Conservation (phyloP, 1,140 invertebrate species). For the Phortica variegata region DNA sequence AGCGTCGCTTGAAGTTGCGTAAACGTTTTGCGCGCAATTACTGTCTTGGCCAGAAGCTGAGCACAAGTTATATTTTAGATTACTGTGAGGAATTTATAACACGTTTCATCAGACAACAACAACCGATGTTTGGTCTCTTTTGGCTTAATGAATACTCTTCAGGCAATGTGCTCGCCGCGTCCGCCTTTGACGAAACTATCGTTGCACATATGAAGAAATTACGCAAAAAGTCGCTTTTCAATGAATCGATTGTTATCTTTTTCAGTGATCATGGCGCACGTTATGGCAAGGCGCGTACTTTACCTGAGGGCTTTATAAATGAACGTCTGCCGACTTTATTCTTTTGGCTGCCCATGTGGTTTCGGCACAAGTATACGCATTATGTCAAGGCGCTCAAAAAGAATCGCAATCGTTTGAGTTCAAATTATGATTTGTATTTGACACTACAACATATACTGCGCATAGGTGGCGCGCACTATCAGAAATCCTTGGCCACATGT, state of each 20-base stretch:
- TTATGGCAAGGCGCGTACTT: conserved; percentile 70
- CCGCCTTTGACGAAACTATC: conserved; percentile 64
- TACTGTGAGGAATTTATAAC: conserved; percentile 60
- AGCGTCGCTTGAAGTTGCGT: conserved; percentile 55
- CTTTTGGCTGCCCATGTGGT: conserved; percentile 72
- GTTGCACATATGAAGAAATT: conserved; percentile 62
- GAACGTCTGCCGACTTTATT: conserved; percentile 82
- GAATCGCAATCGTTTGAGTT: conserved; percentile 72
- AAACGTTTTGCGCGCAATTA: conserved; percentile 29
- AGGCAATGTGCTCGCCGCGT: conserved; percentile 67
- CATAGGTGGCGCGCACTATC: neutral
- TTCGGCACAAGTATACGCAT: conserved; percentile 63
- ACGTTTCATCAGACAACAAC: conserved; percentile 20
- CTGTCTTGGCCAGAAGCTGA: conserved; percentile 61
- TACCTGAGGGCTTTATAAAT: conserved; percentile 74
- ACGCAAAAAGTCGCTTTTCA: conserved; percentile 60
- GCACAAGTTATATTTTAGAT: conserved; percentile 60
- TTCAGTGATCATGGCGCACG: conserved; percentile 89
- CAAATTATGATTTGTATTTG: conserved; percentile 80
- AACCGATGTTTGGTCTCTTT: conserved; percentile 70
- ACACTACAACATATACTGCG: conserved; percentile 54
- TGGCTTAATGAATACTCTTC: conserved; percentile 74
- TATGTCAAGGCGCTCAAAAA: conserved; percentile 65
- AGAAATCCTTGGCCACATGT: conserved; percentile 45
- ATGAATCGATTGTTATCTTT: conserved; percentile 73